phyloP scores from a whole-genome alignment of 2,797 vertebrate species.

The Pyrocephalus nanus region DNA sequence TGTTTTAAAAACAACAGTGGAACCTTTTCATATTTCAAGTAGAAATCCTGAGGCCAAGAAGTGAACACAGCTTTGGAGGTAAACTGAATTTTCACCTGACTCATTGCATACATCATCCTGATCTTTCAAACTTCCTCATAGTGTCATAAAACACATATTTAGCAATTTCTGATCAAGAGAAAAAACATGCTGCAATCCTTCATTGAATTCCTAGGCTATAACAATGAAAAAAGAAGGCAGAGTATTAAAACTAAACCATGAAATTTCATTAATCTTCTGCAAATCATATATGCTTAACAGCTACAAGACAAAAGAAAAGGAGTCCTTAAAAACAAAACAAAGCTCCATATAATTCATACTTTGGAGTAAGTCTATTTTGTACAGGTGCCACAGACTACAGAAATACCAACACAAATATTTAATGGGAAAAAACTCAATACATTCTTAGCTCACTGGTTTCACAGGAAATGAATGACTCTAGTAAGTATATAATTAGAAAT shows the following conservation, averaged over 20 bases:
- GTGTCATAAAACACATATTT: neutral
- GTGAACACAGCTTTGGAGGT: neutral
- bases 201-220: neutral
- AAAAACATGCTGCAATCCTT: neutral
- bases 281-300: neutral
- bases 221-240: neutral
- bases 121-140: neutral
- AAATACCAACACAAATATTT: conserved; percentile 51
- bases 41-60: neutral
- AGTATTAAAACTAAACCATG: neutral
- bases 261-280: neutral
- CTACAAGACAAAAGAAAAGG: neutral
- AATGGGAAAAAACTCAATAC: conserved; percentile 39
- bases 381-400: conserved; percentile 32
- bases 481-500: conserved; percentile 77
- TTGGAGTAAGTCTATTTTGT: neutral
- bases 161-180: neutral
- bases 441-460: conserved; percentile 53
- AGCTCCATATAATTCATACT: neutral
- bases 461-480: conserved; percentile 68
- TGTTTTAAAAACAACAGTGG: neutral
- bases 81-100: neutral
- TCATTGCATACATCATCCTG: neutral
- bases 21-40: neutral
- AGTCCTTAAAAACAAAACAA: neutral